Base-by-base conservation (phyloP, 1,140 invertebrate genomes). In the Lysiphlebus fabarum region DNA sequence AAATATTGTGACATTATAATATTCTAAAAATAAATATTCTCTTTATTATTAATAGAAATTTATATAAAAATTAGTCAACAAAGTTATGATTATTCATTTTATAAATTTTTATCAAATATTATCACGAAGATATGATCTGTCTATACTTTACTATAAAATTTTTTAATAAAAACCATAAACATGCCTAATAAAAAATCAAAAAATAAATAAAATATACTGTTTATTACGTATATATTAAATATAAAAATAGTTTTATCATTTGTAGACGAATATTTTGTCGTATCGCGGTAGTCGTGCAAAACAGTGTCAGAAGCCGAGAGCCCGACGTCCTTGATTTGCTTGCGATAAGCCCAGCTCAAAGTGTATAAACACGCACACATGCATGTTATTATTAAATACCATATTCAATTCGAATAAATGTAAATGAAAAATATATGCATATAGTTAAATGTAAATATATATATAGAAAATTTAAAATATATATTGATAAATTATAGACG, bases 301-400 rank as follows among this genome's bases (percentile, higher is more conserved):
- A 33, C n/a, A 11, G 12, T 34, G 17, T 33, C 47, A 49, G 47
- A 49, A 49, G 47, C 34, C 47, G 47, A 49, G 47, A 49, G 17
- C 47, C 47, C 47, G 47, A 49, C 47, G 47, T 49, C 47, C 47
- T 49, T 49, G 47, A 49, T 49, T 49, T 34, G 47, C 17, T 26
- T 33, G 17, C 26, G 47, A 49, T 49, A 49, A 49, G 47, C 47
- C 14, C 45, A 47, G 47, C 47, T 49, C 47, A 49, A 49, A 49
- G 47, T 49, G 34, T 49, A 49, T 49, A 49, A 33, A 33, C 47
- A 49, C 47, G 10, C 12, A 33, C 47, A 49, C 26, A 49, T 33
- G 1, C 38, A 7, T 40, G 5, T 40, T 40, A 8, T 3, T 11
- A 49, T 11, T n/a, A n/a, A n/a, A 34, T 33, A 33, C 26, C 17